Evolutionary conservation across 2,113 vertebrate species (phyloP).

Genomic region (Microtus pennsylvanicus): DNA sequence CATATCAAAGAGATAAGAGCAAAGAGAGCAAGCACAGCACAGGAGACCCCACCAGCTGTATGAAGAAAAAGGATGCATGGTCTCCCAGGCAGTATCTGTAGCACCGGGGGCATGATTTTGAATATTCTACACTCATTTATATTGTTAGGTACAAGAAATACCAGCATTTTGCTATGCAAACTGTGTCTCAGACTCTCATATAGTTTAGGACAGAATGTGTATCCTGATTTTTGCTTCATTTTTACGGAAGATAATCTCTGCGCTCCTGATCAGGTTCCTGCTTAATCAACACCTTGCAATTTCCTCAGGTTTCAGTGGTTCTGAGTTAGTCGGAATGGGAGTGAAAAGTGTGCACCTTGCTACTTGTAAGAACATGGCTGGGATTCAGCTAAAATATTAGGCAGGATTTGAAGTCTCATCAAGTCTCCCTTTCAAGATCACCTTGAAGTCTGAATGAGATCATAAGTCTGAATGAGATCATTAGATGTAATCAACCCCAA

Average conservation of each 20-base stretch:
- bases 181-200: neutral
- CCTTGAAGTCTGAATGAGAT: slow-evolving; percentile 16
- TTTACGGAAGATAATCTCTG: neutral
- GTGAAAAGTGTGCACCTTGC: neutral
- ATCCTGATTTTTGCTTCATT: neutral
- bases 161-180: neutral
- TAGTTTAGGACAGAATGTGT: neutral
- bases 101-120: slow-evolving; percentile 30
- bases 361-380: neutral
- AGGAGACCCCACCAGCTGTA: neutral
- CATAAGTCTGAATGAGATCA: slow-evolving; percentile 31
- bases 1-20: slow-evolving; percentile 69
- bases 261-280: neutral
- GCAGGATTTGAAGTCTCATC: neutral
- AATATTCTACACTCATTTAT: slow-evolving; percentile 47
- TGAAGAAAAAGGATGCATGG: neutral
- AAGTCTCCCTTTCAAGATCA: neutral
- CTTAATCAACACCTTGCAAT: slow-evolving; percentile 30
- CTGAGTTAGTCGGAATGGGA: neutral
- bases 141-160: slow-evolving; percentile 15
- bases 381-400: neutral
- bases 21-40: neutral
- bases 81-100: neutral
- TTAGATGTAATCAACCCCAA: neutral
- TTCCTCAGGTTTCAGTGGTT: slow-evolving; percentile 16